Evolutionary conservation across 2,113 vertebrate genomes (phyloP).

Genomic region (Aythya baeri): DNA sequence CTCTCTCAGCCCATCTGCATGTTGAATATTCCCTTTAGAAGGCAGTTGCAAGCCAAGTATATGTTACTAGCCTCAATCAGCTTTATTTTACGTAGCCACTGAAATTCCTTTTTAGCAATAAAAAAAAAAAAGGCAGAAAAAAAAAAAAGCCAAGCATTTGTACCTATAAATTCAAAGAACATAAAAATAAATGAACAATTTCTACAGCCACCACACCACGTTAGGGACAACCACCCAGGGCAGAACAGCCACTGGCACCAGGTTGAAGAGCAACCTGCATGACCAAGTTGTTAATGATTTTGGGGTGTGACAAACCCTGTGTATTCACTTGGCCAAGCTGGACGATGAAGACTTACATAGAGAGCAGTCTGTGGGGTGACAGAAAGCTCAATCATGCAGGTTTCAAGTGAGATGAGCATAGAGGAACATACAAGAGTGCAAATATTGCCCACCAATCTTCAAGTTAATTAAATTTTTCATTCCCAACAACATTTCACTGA

Average conservation of each 20-base stretch:
- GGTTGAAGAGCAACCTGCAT: neutral
- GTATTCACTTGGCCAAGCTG: neutral
- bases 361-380: neutral
- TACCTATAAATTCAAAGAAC: neutral
- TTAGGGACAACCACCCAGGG: neutral
- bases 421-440: neutral
- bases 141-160: neutral
- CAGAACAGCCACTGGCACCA: accelerated
- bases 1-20: constrained; percentile 23
- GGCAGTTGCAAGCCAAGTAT: neutral
- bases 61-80: neutral
- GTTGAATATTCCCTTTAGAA: neutral
- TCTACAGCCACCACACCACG: neutral
- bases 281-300: neutral
- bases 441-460: neutral
- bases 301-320: accelerated
- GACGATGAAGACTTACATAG: neutral
- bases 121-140: neutral
- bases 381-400: neutral
- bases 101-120: neutral
- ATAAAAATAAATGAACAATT: neutral
- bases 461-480: neutral
- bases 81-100: neutral
- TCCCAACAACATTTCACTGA: neutral
- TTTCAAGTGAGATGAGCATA: neutral